Evolutionary conservation across 1,140 invertebrate species (phyloP).

Genomic region (Cataglyphis hispanica): DNA sequence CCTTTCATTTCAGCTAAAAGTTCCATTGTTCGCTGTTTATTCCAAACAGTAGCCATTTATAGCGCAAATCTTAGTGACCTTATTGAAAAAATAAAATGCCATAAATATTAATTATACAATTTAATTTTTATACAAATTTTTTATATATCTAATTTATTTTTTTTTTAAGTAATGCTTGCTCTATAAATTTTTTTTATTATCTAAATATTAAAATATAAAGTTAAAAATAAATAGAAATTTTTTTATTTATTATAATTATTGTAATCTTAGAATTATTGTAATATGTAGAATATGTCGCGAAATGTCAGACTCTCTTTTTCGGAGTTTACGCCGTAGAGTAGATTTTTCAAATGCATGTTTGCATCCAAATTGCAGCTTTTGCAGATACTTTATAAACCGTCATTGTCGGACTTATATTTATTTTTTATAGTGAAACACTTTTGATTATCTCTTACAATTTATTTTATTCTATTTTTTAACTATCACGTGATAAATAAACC

Average conservation of each 20-base stretch:
- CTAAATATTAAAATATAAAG: conserved; percentile 1
- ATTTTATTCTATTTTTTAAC: neutral
- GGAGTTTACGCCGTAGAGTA: neutral
- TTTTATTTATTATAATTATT: neutral
- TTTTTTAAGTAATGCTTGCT: neutral
- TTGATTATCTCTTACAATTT: neutral
- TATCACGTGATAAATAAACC: neutral
- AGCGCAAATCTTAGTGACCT: neutral
- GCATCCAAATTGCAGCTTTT: neutral
- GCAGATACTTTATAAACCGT: neutral
- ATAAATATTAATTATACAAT: conserved; percentile 3
- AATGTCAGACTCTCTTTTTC: neutral
- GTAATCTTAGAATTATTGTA: neutral
- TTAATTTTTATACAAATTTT: conserved; percentile 9
- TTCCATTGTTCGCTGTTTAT: neutral
- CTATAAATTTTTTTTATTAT: no score
- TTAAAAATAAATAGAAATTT: neutral
- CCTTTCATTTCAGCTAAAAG: neutral
- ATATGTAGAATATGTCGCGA: neutral
- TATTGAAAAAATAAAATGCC: neutral
- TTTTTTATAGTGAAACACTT: neutral
- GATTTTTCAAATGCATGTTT: neutral
- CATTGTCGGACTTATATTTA: neutral
- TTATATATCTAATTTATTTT: neutral
- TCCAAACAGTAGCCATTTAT: neutral